Conservation (phyloP, 2,113 vertebrate species). For the Monopterus albus region DNA sequence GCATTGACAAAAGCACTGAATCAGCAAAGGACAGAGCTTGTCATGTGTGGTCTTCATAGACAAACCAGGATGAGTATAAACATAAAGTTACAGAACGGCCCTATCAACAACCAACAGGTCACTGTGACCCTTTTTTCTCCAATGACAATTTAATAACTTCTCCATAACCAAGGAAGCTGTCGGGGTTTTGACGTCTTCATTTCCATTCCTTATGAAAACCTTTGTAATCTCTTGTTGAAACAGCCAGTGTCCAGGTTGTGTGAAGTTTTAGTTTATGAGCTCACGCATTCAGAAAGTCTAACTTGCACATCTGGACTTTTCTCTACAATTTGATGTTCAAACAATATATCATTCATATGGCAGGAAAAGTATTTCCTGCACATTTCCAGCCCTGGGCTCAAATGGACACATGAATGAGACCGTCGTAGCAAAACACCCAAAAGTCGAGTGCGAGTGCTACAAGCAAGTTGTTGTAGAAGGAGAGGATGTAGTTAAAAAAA, state of each 20-base stretch:
- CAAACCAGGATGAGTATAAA: constrained; percentile 40
- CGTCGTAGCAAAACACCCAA: constrained; percentile 46
- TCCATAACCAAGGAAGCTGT: neutral
- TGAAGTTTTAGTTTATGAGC: constrained; percentile 51
- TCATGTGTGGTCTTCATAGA: constrained; percentile 70
- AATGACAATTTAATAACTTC: neutral
- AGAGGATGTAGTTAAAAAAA: constrained; percentile 30
- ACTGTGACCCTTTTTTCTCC: neutral
- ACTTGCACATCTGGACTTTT: constrained; percentile 50
- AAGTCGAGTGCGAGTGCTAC: constrained; percentile 12
- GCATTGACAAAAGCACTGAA: constrained; percentile 63
- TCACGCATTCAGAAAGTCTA: too few species aligned
- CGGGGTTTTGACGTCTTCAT: constrained; percentile 3
- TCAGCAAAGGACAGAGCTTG: constrained; percentile 50
- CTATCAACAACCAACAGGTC: constrained; percentile 10
- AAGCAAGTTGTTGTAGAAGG: constrained; percentile 16
- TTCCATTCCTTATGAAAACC: constrained; percentile 2
- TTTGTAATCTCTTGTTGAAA: constrained; percentile 27
- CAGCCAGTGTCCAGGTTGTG: constrained; percentile 29
- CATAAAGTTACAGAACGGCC: constrained; percentile 23
- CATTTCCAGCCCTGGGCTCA: constrained; percentile 54
- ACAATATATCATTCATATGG: constrained; percentile 50
- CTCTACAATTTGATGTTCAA: constrained; percentile 37
- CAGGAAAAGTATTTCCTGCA: constrained; percentile 67
- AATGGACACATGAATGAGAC: constrained; percentile 56